Evolutionary conservation across 92 coral and sea anemone species (phyloP).

Genomic region (Porites rus): DNA sequence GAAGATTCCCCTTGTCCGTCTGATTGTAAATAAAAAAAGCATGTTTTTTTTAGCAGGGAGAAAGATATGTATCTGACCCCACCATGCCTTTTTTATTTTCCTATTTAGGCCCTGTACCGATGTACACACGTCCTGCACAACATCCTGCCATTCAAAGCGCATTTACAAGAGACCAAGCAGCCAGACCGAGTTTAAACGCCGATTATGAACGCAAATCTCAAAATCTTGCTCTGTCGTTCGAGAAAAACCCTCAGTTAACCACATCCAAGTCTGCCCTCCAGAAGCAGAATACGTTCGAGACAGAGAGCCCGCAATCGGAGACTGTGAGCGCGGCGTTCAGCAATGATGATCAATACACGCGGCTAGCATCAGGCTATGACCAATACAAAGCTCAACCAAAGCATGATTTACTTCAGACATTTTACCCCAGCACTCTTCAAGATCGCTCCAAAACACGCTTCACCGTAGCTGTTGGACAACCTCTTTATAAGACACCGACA

Average conservation of each 20-base stretch:
- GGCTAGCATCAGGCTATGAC: constrained; percentile 15
- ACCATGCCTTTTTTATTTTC: not conserved
- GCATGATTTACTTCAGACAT: constrained; percentile 27
- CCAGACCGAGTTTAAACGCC: constrained; percentile 23
- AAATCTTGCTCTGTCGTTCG: constrained; percentile 25
- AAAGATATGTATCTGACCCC: too few relatives aligned
- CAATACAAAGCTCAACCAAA: constrained; percentile 2
- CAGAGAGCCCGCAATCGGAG: constrained; percentile 1
- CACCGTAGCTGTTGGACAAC: constrained; percentile 38
- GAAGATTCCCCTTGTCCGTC: too few relatives aligned
- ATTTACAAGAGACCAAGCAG: constrained; percentile 17
- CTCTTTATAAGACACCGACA: constrained; percentile 25
- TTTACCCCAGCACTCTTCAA: constrained; percentile 37
- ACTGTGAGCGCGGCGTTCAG: not conserved
- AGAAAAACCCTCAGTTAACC: constrained; percentile 7
- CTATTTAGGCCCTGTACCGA: not conserved
- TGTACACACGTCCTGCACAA: not conserved
- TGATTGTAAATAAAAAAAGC: too few relatives aligned
- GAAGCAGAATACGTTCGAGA: constrained; percentile 13
- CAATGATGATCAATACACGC: constrained; percentile 21
- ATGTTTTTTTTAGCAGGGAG: too few relatives aligned
- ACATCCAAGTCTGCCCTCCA: not conserved
- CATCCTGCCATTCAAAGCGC: constrained; percentile 22
- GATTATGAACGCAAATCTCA: constrained; percentile 40
- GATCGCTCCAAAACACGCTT: constrained; percentile 4